Percentiles rank a stretch among this genome's conserved stretches.
These are phyloP conservation scores for Macrosteles quadrilineatus DNA, from an alignment of 1,140 invertebrate genomes.

Conservation along the genomic window DNA sequence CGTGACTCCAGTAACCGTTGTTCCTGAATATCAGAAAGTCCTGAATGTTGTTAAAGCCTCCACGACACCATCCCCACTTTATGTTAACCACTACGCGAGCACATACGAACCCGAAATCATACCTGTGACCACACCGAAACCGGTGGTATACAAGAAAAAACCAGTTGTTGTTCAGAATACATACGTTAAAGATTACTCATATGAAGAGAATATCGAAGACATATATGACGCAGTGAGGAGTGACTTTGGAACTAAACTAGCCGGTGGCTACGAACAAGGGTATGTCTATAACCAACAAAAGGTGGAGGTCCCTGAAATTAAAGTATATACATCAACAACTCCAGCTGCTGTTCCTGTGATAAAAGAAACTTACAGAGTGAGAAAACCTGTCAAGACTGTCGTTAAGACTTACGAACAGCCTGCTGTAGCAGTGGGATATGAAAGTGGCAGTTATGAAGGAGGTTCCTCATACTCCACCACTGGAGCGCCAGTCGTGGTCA, in stretches of 20 bases:
- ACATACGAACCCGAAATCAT: not conserved
- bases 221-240: constrained; percentile 34
- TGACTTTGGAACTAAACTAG: constrained; percentile 36
- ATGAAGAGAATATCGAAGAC: constrained; percentile 13
- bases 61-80: constrained; percentile 21
- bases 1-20: not conserved
- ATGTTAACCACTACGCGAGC: constrained; percentile 30
- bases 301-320: constrained; percentile 5
- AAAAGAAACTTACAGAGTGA: not conserved
- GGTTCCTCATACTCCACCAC: constrained; percentile 32
- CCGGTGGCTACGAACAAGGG: constrained; percentile 23
- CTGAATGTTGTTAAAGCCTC: constrained; percentile 26
- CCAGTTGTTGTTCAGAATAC: not conserved
- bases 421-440: constrained; percentile 11
- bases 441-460: constrained; percentile 29
- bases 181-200: not conserved
- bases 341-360: constrained; percentile 25
- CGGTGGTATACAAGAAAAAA: not conserved
- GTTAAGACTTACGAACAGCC: constrained; percentile 33
- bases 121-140: constrained; percentile 20
- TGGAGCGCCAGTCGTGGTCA: constrained; percentile 20
- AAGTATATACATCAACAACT: constrained; percentile 20
- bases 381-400: constrained; percentile 31
- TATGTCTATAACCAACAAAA: constrained; percentile 26
- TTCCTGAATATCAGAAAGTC: constrained; percentile 26